Base-by-base conservation (phyloP, 2,888 invertebrate genomes). In the Tenthredo amoena region DNA sequence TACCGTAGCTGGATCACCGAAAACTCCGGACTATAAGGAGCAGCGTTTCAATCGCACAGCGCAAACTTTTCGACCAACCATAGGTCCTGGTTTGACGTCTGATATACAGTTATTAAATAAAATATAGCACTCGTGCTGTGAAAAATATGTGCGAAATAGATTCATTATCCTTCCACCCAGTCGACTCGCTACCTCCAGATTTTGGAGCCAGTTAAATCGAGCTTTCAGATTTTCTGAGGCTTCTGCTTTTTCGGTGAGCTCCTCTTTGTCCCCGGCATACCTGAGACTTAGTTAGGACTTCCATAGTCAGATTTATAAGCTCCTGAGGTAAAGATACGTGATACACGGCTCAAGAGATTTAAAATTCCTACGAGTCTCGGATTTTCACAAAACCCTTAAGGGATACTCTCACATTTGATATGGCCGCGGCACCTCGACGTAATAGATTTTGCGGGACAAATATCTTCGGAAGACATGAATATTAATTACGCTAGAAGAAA, bases 1-100 rank as follows among this genome's bases (percentile, higher is more conserved):
- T 87, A 94, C 18, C 93, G 94, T 21, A 86, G 85, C 37, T 95
- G 94, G 94, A 89, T 95, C 62, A 1, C n/a, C n/a, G 5, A 26
- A 3, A 71, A 83, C 83, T 47, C 83, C 37, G 68, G 68, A 50
- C 5, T 83, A 12, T 83, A 71, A 83, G 68, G 40, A 31, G 81
- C 31, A 62, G 40, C 62, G n/a, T 7, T 62, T 40, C 0, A 81
- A 81, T 50, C 34, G 77, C 50, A 77, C 77, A 0, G 31, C 18
- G 12, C 34, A 18, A 68, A 68, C 34, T 40, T 74, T 43, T 10
- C 43, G 15, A 74, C 43, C 34, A 31, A 18, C 34, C 10, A 15
- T 34, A 0, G 26, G 34, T 34, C 34, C 34, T 18, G 1, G 12
- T 34, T 68, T 34, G 34, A 68, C 18, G 7, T 6, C 9, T 18